Evolutionary conservation across 2,113 vertebrate species (phyloP), one percentile per base, ranked within the genome.

Genomic region (Spea multiplicata): DNA sequence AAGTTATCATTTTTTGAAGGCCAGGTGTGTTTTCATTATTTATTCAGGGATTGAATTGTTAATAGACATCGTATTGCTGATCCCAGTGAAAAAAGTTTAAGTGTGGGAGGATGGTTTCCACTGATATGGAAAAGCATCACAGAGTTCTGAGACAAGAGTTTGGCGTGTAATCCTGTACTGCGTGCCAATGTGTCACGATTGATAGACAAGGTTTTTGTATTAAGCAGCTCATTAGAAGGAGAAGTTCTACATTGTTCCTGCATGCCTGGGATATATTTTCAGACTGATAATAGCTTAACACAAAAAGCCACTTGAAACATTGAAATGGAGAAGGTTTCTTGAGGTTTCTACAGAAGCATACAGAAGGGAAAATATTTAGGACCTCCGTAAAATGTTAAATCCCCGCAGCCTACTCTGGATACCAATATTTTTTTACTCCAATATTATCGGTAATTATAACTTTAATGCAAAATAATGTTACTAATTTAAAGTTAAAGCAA

Each of bases 201-300:
- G 74, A 76, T 8, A 48, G 74, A 69, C 74, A 76, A 48, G 47
- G 53, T 76, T 69, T 64, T 76, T 66, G 8, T 44, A 69, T 17
- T 14, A 9, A 59, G 17, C 55, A 59, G 9, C 12, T 48, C 65
- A 52, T 52, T n/a, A 61, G 57, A 82, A 59, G 69, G 86, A 84
- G 65, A 82, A 64, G 9, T 86, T n/a, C 13, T 61, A 14, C 5
- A 61, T 61, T 61, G 10, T 61, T 61, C 50, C 50, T 52, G 50
- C 14, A 61, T 61, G 14, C 57, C 14, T 9, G 57, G 8, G 57
- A 61, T 61, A n/a, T n/a, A 61, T 10, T 88, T 81, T 73, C 80
- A 81, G 82, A 7, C 76, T 83, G 83, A 80, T 74, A 84, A 84
- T 84, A 81, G 52, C 52, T 53, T 6, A 12, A 53, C 12, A 8